Conservation (phyloP, 2,888 invertebrate genomes). For the Trissonchulus sp. region DNA sequence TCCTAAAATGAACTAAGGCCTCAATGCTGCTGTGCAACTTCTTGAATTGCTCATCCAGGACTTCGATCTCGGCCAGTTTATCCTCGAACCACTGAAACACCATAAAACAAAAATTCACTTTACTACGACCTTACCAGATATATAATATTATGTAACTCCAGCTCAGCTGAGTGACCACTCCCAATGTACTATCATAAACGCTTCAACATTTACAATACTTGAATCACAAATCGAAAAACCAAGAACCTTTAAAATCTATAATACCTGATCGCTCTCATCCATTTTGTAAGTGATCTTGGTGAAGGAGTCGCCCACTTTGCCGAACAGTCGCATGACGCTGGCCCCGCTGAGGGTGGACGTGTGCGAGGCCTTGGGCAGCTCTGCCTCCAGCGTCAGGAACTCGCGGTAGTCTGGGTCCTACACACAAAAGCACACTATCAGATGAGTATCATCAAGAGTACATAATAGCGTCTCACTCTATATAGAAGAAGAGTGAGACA, state of each 20-base stretch:
- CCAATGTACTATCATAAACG: too few relatives aligned
- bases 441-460: too few relatives aligned
- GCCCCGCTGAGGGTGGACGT: conserved; percentile 93
- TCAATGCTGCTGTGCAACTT: conserved; percentile 81
- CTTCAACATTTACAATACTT: too few relatives aligned
- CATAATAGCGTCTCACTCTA: too few relatives aligned
- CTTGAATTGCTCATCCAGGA: conserved; percentile 76
- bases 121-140: not conserved
- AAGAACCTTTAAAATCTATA: too few relatives aligned
- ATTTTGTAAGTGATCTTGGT: conserved; percentile 97
- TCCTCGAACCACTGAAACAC: conserved; percentile 90
- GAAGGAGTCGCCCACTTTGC: conserved; percentile 91
- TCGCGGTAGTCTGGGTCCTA: conserved; percentile 88
- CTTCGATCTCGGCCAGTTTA: conserved; percentile 81
- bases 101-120: conserved; percentile 20
- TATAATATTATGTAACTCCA: not conserved
- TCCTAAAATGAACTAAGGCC: conserved; percentile 74
- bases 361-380: conserved; percentile 86
- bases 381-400: conserved; percentile 85
- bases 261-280: conserved; percentile 94
- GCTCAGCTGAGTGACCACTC: too few relatives aligned
- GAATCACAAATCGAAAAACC: too few relatives aligned
- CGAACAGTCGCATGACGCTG: conserved; percentile 85
- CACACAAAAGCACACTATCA: conserved; percentile 38
- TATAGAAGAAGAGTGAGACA: too few relatives aligned